Percentiles rank a stretch among this genome's conserved stretches.
Conservation (phyloP, 2,888 invertebrate species). For the Lycophotia porphyrea region DNA sequence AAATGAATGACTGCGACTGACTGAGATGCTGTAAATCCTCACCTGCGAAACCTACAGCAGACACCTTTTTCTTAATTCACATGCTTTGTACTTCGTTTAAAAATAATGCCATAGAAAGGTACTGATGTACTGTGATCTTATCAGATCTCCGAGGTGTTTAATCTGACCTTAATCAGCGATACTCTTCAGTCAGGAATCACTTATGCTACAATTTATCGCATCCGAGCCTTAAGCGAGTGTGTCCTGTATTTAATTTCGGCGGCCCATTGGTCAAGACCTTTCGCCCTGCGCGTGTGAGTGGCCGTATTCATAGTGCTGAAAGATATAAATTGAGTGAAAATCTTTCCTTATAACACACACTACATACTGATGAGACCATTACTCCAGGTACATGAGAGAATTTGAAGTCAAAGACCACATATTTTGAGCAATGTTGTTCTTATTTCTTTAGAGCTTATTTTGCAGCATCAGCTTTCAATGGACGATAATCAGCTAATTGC, state of each 20-base stretch:
- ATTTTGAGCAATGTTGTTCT: neutral
- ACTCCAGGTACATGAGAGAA: neutral
- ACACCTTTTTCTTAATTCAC: neutral
- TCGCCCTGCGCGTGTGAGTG: slow-evolving; percentile 76
- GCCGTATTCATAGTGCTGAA: slow-evolving; percentile 77
- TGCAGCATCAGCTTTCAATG: neutral
- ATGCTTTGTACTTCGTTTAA: slow-evolving; percentile 4
- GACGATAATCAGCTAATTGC: neutral
- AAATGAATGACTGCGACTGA: too few relatives aligned
- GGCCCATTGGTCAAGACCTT: slow-evolving; percentile 79
- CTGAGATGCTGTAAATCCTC: neutral
- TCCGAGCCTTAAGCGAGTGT: slow-evolving; percentile 84
- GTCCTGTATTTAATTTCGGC: slow-evolving; percentile 87
- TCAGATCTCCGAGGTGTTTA: slow-evolving; percentile 58
- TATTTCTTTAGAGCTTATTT: neutral
- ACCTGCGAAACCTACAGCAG: neutral
- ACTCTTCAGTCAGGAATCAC: slow-evolving; percentile 67
- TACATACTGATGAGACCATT: neutral
- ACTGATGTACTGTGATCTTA: slow-evolving; percentile 22
- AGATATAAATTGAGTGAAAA: neutral
- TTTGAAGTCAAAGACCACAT: neutral
- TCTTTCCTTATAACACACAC: neutral
- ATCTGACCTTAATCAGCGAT: slow-evolving; percentile 65
- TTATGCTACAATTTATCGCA: slow-evolving; percentile 80
- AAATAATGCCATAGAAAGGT: slow-evolving; percentile 17